Evolutionary conservation across 92 coral and sea anemone species (phyloP), one percentile per base, ranked within the genome.

Genomic region (Muricea muricata): DNA sequence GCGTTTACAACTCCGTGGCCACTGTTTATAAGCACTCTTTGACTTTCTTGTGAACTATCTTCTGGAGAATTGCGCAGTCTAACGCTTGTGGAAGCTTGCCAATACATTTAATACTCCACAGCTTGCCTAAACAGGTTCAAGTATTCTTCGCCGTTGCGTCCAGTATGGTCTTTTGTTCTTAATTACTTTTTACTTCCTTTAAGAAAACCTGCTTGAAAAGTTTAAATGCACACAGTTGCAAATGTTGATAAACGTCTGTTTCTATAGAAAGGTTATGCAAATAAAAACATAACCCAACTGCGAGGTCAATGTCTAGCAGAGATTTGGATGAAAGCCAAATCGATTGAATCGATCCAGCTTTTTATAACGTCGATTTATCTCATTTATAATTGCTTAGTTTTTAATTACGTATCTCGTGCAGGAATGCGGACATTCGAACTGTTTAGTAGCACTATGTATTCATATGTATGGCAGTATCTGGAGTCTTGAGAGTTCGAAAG

Each of bases 291-390:
- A 26, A 26, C 76, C 76, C 50, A 70, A 34, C 50, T 70, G 56
- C 58, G 46, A 73, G 79, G 79, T 73, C 79, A 73, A 30, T 24
- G 54, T 50, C 58, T 42, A 35, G 56, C 79, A 9, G 55, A 24
- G 79, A 21, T 50, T 35, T 73, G 79, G 79, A 73, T 26, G 30
- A 14, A 31, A 42, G 79, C 79, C 79, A 73, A 37, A 50, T 39
- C 57, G 70, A 63, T 63, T 29, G 70, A 63, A 63, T 63, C 70
- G 70, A 63, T 63, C 70, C 70, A 52, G 18, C 5, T 57, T 63
- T 37, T 63, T 63, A 28, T 26, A 63, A n/a, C 37, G 70, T 18
- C 11, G 11, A 25, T 12, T 28, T 32, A 28, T 63, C 15, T 29
- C n/a, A 63, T 63, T 63, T 39, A 25, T 32, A 0, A 25, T 39